phyloP scores from a whole-genome alignment of 2,888 invertebrate species.

The Cataglyphis cursor region DNA sequence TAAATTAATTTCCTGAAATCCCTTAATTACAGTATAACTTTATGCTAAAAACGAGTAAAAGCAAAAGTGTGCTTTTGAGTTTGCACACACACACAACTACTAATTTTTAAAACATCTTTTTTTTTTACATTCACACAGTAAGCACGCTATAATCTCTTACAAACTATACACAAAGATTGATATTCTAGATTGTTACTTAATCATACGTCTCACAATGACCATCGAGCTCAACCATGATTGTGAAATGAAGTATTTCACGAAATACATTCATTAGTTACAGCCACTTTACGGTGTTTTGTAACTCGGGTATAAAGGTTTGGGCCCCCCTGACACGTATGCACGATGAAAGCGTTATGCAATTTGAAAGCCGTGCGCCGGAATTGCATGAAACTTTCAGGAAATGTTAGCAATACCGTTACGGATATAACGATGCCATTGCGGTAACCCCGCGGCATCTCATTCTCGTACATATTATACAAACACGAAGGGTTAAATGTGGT shows the following conservation, averaged over 20 bases:
- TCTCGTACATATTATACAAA: slow-evolving; percentile 46
- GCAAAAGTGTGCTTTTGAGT: not conserved
- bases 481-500: slow-evolving; percentile 52
- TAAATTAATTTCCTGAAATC: slow-evolving; percentile 3
- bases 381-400: slow-evolving; percentile 57
- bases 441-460: slow-evolving; percentile 47
- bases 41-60: not conserved
- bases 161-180: not conserved
- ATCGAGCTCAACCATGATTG: not conserved
- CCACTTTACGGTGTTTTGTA: slow-evolving; percentile 20
- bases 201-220: not conserved
- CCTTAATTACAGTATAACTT: not conserved
- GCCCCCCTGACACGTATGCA: slow-evolving; percentile 32
- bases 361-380: slow-evolving; percentile 55
- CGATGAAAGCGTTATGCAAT: slow-evolving; percentile 50
- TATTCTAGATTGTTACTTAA: slow-evolving; percentile 14
- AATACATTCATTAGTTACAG: slow-evolving; percentile 7
- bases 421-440: slow-evolving; percentile 57
- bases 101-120: not conserved
- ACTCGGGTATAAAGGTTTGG: slow-evolving; percentile 18
- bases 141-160: not conserved
- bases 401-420: slow-evolving; percentile 56
- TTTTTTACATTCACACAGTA: not conserved
- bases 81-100: too few relatives aligned
- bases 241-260: slow-evolving; percentile 1